These are phyloP conservation scores for Dipodomys merriami DNA, from an alignment of 2,113 vertebrate species.

Conservation along the genomic window DNA sequence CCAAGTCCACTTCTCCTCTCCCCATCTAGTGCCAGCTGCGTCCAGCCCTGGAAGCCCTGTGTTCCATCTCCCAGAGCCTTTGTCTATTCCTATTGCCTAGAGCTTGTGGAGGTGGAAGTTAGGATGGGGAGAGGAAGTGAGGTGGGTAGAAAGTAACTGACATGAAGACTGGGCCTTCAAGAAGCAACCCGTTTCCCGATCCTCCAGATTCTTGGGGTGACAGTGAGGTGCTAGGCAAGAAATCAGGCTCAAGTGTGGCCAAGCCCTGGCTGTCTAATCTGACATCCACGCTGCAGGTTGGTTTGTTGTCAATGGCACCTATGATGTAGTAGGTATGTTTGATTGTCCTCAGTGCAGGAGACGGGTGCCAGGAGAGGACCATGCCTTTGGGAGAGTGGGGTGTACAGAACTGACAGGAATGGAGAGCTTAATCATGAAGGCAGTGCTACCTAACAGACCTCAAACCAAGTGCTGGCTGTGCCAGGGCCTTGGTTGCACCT, in stretches of 20 bases:
- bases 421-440: too few relatives aligned
- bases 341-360: too few relatives aligned
- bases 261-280: not conserved
- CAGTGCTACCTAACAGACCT: fast-evolving
- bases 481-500: not conserved
- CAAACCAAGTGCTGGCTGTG: fast-evolving
- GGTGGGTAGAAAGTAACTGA: not conserved
- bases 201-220: not conserved
- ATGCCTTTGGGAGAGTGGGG: fast-evolving
- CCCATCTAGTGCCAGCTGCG: not conserved
- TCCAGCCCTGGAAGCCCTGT: not conserved
- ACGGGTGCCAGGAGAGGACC: not conserved
- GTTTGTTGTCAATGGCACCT: not conserved
- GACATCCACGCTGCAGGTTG: too few relatives aligned
- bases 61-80: not conserved
- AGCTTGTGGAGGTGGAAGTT: not conserved
- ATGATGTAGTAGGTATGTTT: too few relatives aligned
- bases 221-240: not conserved
- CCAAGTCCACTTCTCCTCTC: not conserved
- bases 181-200: not conserved
- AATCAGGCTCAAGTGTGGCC: not conserved
- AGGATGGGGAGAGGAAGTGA: not conserved
- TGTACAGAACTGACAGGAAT: not conserved
- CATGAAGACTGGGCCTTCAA: not conserved
- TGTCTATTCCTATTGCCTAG: not conserved